Conservation (phyloP, 2,888 invertebrate species). For the Drosophila quinaria region DNA sequence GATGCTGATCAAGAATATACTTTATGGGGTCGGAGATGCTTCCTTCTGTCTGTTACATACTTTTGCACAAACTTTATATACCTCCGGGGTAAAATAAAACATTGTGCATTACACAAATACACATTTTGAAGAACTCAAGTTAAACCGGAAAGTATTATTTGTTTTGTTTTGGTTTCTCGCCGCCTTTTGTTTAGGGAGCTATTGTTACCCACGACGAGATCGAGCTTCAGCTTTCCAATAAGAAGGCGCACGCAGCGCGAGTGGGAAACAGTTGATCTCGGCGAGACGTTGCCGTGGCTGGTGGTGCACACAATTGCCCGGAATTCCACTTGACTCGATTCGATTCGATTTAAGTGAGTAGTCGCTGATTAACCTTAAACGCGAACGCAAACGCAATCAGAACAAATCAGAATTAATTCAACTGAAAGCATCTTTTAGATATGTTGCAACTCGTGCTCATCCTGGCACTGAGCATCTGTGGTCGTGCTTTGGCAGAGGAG, state of each 20-base stretch:
- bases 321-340: slow-evolving; percentile 15
- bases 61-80: too few species aligned
- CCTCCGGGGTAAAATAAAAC: too few species aligned
- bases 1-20: too few species aligned
- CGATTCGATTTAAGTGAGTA: slow-evolving; percentile 28
- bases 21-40: too few species aligned
- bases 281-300: slow-evolving; percentile 26
- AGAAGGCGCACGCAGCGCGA: slow-evolving; percentile 25
- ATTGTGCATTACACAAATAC: too few species aligned
- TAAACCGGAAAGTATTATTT: slow-evolving; percentile 5
- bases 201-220: slow-evolving; percentile 27
- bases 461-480: slow-evolving; percentile 26
- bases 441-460: slow-evolving; percentile 45
- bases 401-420: slow-evolving; percentile 66
- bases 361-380: slow-evolving; percentile 65
- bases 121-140: not conserved
- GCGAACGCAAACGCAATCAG: slow-evolving; percentile 61
- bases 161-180: slow-evolving; percentile 9
- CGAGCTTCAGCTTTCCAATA: slow-evolving; percentile 32
- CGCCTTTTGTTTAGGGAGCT: slow-evolving; percentile 36
- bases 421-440: slow-evolving; percentile 5
- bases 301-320: slow-evolving; percentile 31
- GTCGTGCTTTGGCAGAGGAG: slow-evolving; percentile 16
- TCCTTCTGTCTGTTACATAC: too few species aligned
- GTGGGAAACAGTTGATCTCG: slow-evolving; percentile 47